A percentile compares a stretch with the other conserved stretches of the same genome.
Evolutionary conservation across 2,888 invertebrate genomes (phyloP).

Genomic region (Lycophotia porphyrea): DNA sequence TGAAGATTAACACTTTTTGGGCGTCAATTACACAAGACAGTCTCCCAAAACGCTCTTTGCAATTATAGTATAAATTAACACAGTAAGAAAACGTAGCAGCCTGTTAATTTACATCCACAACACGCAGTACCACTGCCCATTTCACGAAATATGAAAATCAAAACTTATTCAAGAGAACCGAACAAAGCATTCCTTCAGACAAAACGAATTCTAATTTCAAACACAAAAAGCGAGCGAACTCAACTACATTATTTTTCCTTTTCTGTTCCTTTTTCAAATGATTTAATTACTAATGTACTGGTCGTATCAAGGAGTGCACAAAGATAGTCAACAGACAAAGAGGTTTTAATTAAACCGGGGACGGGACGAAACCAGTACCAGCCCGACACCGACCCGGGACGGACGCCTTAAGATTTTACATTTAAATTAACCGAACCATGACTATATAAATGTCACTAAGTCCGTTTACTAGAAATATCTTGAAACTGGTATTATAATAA

Average conservation of each 20-base stretch:
- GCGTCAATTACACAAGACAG: no score
- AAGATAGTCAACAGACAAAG: constrained; percentile 67
- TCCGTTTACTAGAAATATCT: constrained; percentile 54
- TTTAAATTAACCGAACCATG: constrained; percentile 70
- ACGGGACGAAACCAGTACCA: constrained; percentile 34
- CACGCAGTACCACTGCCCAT: neutral
- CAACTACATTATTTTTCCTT: constrained; percentile 47
- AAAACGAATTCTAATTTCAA: constrained; percentile 42
- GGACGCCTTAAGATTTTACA: constrained; percentile 68
- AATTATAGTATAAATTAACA: neutral
- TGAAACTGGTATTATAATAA: constrained; percentile 38
- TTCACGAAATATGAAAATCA: neutral
- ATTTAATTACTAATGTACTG: constrained; percentile 67
- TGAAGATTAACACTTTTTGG: no score
- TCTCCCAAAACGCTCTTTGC: no score
- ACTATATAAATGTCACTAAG: constrained; percentile 61
- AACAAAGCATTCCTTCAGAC: constrained; percentile 11
- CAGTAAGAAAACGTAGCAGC: neutral
- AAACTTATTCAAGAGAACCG: neutral
- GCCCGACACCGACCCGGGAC: constrained; percentile 55
- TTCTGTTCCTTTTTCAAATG: constrained; percentile 61
- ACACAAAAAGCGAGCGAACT: constrained; percentile 43
- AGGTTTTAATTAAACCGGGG: constrained; percentile 67
- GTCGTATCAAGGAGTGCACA: constrained; percentile 56
- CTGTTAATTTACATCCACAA: neutral